Base-by-base conservation (phyloP, 2,888 invertebrate genomes). In the Drosophila ustulata region DNA sequence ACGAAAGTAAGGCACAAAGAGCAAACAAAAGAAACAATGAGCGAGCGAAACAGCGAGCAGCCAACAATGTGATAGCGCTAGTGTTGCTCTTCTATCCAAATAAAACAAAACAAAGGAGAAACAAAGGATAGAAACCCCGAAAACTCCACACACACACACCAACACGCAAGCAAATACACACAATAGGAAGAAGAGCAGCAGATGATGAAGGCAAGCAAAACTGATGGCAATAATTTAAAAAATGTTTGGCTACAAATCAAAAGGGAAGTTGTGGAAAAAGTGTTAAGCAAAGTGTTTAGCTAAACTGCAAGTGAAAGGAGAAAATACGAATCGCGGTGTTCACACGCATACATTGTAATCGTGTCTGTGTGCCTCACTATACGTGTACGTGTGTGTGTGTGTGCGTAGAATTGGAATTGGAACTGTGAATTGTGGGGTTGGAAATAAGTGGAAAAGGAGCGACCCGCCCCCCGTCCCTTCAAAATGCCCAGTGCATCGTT, bases 401-500 rank as follows among this genome's bases (percentile, higher is more conserved):
- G 75, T 63, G 67, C 66, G 65, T 87, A 71, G 66, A 79, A 69
- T 66, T 66, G 51, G 46, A 18, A 18, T 18, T 78, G 55, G 46
- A 55, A 59, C 45, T 79, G 65, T 37, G 56, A 62, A 75, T 82
- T 88, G 85, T 88, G 85, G 89, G 89, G 80, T 86, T 89, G 85
- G 57, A 85, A 78, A 82, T 80, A 78, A 69, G 80, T 80, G 83
- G 82, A 88, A 88, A 89, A 82, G 73, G 66, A 71, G 82, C 34
- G 61, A 66, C 37, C 61, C 61, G 18, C 30, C 47, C 58, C 50
- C 45, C 26, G 18, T 13, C 30, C 57, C 30, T 30, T 6, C 66
- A 91, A 90, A 82, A 92, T 97, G 97, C 97, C 97, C 95, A 97
- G 97, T 95, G 97, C 97, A 94, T 97, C 97, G 93, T 97, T 97